A percentile compares a stretch with the other conserved stretches of the same genome.
Conservation (phyloP, 2,888 invertebrate genomes). For the Drosophila pegasa region DNA sequence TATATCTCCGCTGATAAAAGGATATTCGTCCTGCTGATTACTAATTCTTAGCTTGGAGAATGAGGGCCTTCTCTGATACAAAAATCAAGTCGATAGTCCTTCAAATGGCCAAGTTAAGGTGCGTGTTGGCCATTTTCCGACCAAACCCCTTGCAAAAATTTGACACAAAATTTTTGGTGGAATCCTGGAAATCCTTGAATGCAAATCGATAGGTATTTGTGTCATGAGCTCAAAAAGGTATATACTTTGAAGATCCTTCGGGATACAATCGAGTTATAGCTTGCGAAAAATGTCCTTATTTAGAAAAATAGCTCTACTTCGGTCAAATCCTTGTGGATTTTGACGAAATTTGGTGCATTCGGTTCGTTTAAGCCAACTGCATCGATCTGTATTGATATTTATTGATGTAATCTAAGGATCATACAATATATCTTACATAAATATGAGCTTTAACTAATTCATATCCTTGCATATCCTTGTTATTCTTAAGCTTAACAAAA, state of each 20-base stretch:
- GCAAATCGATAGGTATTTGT: neutral
- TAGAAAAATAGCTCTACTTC: neutral
- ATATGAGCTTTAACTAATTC: no score
- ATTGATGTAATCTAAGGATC: neutral
- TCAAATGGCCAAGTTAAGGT: neutral
- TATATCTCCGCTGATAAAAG: neutral
- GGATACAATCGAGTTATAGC: neutral
- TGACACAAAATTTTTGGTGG: neutral
- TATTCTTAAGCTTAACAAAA: neutral
- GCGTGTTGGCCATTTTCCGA: neutral
- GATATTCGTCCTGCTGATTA: neutral
- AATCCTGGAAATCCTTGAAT: slow-evolving; percentile 2
- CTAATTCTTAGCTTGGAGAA: neutral
- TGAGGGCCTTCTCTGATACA: neutral
- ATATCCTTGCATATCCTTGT: neutral
- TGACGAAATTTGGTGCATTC: neutral
- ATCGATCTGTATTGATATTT: neutral
- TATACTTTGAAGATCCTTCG: neutral
- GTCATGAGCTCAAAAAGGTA: neutral
- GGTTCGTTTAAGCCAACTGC: neutral
- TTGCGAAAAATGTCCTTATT: neutral
- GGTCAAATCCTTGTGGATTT: neutral
- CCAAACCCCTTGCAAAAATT: no score
- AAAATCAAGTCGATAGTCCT: neutral
- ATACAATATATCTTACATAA: neutral